Percentiles rank a stretch among this genome's conserved stretches.
Conservation (phyloP, 2,888 invertebrate genomes). For the Charanyca ferruginea region DNA sequence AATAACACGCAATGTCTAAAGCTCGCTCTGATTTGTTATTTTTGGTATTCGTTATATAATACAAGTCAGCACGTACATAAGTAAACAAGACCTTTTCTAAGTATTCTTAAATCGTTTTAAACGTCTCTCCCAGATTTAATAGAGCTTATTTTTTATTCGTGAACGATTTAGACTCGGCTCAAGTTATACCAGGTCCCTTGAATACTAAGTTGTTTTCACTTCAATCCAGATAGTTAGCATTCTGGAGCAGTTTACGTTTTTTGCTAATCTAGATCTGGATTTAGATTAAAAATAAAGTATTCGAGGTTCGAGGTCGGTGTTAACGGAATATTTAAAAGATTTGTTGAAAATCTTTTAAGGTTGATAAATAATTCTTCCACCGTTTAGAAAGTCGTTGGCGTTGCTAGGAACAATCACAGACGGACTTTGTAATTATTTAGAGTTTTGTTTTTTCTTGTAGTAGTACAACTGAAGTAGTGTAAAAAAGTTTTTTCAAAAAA, state of each 20-base stretch:
- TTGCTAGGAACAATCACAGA: too few relatives aligned
- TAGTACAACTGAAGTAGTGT: too few relatives aligned
- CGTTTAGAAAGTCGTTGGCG: background rate
- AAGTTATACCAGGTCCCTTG: conserved; percentile 16
- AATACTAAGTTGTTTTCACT: conserved; percentile 47
- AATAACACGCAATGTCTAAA: background rate
- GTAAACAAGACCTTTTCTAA: conserved; percentile 2
- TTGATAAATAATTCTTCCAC: background rate
- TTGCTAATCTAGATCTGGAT: conserved; percentile 38
- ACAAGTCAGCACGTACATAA: background rate
- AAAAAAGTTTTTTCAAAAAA: too few relatives aligned
- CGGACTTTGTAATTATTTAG: background rate
- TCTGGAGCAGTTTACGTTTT: conserved; percentile 20
- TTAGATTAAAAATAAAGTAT: conserved; percentile 32
- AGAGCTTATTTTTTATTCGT: conserved; percentile 44
- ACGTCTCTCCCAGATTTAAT: conserved; percentile 24
- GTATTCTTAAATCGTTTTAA: conserved; percentile 19
- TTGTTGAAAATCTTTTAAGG: background rate
- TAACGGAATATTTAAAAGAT: background rate
- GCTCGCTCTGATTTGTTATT: background rate
- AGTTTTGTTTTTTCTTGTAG: background rate
- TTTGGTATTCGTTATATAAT: background rate
- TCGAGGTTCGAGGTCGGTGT: background rate
- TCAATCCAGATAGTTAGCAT: conserved; percentile 27
- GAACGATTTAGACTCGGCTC: conserved; percentile 44